Conservation (phyloP, 2,888 invertebrate genomes). For the Drosophila prolongata region DNA sequence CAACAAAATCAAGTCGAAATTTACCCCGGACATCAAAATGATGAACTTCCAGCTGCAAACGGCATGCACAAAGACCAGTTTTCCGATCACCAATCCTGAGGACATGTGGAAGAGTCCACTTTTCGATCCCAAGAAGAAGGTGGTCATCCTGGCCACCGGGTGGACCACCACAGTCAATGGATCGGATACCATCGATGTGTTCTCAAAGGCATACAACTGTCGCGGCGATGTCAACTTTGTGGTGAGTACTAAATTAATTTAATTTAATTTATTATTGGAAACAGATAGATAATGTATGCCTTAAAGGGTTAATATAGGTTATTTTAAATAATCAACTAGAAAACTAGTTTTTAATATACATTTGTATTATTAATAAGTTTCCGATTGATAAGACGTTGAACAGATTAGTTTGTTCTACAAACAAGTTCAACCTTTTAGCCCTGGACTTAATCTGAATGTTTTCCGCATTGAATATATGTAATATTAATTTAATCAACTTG, state of each 20-base stretch:
- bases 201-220: constrained; percentile 81
- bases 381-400: background rate
- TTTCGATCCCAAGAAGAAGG: constrained; percentile 78
- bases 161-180: constrained; percentile 83
- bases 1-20: constrained; percentile 69
- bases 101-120: constrained; percentile 79
- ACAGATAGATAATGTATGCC: background rate
- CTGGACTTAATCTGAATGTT: background rate
- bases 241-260: constrained; percentile 63
- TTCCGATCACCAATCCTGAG: constrained; percentile 74
- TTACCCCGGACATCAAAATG: constrained; percentile 75
- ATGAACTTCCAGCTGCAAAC: constrained; percentile 82
- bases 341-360: background rate
- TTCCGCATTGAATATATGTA: background rate
- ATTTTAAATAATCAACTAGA: background rate
- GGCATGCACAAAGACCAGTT: constrained; percentile 68
- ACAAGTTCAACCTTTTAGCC: background rate
- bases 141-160: constrained; percentile 82
- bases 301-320: background rate
- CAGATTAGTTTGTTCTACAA: background rate
- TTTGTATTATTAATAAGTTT: background rate
- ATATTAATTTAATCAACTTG: too few species aligned
- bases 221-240: constrained; percentile 83
- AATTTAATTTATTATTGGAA: background rate
- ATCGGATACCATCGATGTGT: constrained; percentile 68